Evolutionary conservation across 2,113 vertebrate genomes (phyloP).

Genomic region (Corapipo altera): DNA sequence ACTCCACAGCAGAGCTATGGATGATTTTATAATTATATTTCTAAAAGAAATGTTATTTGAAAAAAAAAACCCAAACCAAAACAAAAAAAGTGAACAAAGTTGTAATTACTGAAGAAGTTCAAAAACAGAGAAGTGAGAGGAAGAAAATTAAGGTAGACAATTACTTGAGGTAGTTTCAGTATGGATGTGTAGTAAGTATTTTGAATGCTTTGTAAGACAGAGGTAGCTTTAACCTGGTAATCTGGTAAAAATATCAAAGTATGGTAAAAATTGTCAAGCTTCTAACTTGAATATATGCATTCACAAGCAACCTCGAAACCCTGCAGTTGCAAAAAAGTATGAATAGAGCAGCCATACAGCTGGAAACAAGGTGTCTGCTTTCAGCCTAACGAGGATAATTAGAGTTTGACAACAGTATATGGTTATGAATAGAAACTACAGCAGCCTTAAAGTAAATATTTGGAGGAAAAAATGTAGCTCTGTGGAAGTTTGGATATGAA

Average conservation of each 20-base stretch:
- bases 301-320: background rate
- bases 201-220: background rate
- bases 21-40: background rate
- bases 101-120: background rate
- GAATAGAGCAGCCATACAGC: background rate
- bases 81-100: background rate
- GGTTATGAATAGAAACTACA: background rate
- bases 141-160: background rate
- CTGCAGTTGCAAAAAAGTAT: background rate
- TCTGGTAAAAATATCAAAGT: background rate
- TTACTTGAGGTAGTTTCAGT: background rate
- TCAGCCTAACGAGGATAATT: background rate
- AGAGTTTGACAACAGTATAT: background rate
- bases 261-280: background rate
- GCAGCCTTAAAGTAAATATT: background rate
- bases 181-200: background rate
- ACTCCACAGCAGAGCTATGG: background rate
- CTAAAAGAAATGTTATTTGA: background rate
- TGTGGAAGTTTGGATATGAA: background rate
- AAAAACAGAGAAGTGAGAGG: background rate
- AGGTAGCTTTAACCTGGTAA: background rate
- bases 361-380: background rate
- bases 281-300: background rate
- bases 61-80: background rate
- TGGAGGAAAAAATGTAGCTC: background rate